These are phyloP conservation scores for Leptarthrus brevirostris DNA, from an alignment of 2,888 invertebrate species.

Conservation along the genomic window DNA sequence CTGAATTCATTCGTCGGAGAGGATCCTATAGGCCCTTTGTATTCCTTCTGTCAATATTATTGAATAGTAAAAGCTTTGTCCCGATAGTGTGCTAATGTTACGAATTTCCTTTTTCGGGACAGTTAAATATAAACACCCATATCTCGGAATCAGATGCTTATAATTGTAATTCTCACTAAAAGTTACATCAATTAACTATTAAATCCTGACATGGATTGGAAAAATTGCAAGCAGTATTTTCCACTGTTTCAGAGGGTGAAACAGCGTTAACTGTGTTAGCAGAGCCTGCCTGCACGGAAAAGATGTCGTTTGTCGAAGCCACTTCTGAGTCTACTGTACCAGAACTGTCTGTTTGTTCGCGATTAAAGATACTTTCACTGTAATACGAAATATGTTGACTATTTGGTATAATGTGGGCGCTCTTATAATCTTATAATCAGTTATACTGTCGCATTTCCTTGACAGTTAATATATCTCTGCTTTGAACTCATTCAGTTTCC, in stretches of 20 bases:
- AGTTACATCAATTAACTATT: too few species aligned
- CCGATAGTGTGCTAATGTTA: too few species aligned
- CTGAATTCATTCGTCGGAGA: too few species aligned
- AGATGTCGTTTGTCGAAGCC: conserved; percentile 57
- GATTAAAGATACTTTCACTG: not conserved
- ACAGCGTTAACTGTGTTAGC: conserved; percentile 5
- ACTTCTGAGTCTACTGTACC: conserved; percentile 57
- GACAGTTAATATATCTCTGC: too few species aligned
- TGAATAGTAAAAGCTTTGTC: too few species aligned
- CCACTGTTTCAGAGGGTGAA: not conserved
- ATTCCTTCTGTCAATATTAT: too few species aligned
- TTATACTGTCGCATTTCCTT: conserved; percentile 59
- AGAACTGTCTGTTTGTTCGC: conserved; percentile 49
- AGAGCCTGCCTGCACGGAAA: not conserved
- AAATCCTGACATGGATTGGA: not conserved
- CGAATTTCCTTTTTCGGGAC: too few species aligned
- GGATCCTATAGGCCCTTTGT: too few species aligned
- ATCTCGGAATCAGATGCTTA: too few species aligned
- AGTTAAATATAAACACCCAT: too few species aligned
- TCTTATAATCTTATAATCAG: conserved; percentile 56
- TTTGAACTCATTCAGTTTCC: too few species aligned
- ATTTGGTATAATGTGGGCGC: not conserved
- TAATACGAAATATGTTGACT: conserved; percentile 15
- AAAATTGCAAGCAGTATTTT: conserved; percentile 24
- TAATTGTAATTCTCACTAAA: too few species aligned